Conservation (phyloP, 1,140 invertebrate genomes). For the Aphidius ervi region DNA sequence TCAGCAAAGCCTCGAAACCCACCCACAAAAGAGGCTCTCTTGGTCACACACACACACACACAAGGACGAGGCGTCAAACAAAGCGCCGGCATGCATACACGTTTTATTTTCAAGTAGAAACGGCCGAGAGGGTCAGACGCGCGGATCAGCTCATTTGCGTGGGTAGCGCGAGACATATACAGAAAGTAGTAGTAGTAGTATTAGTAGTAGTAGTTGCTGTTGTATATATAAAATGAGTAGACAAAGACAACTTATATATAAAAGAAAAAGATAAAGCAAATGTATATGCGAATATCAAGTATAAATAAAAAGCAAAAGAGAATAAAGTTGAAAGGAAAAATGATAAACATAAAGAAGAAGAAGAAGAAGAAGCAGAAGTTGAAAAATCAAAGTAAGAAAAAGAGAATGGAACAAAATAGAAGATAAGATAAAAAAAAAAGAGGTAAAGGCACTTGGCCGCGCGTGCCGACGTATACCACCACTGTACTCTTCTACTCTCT, state of each 20-base stretch:
- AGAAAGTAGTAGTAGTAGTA: constrained; percentile 3
- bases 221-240: too few species aligned
- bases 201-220: too few species aligned
- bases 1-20: neutral
- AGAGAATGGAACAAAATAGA: too few species aligned
- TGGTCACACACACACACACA: neutral
- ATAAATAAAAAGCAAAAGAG: too few species aligned
- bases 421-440: constrained; percentile 8
- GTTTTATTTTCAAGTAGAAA: neutral
- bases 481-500: constrained; percentile 25
- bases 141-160: constrained; percentile 24
- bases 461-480: constrained; percentile 44
- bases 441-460: constrained; percentile 40
- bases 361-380: neutral
- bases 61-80: constrained; percentile 1
- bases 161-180: constrained; percentile 26
- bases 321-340: too few species aligned
- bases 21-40: constrained; percentile 3
- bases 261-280: too few species aligned
- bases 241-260: too few species aligned
- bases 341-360: neutral
- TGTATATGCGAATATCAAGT: too few species aligned
- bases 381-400: too few species aligned
- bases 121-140: neutral
- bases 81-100: constrained; percentile 3